A percentile compares a stretch with the other conserved stretches of the same genome.
Conservation (phyloP, 2,888 invertebrate species). For the Lissocephala sabroskyi region DNA sequence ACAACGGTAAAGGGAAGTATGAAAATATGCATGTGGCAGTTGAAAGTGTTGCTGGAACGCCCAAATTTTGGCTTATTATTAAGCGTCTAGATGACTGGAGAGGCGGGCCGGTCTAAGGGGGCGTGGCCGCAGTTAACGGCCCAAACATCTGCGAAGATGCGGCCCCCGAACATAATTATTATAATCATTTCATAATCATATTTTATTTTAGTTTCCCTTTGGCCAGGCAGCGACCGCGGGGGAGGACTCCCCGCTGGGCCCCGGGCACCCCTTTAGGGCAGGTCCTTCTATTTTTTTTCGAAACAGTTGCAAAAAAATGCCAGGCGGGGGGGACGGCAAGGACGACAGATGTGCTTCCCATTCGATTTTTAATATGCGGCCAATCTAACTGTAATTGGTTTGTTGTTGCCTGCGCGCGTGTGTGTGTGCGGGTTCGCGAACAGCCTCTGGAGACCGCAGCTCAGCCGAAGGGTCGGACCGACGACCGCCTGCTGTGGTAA, state of each 20-base stretch:
- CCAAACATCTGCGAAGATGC: conserved; percentile 65
- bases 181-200: conserved; percentile 70
- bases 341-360: conserved; percentile 73
- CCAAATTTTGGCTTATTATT: conserved; percentile 62
- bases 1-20: conserved; percentile 15
- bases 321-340: conserved; percentile 14
- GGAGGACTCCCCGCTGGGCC: not conserved
- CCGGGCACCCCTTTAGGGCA: conserved; percentile 1
- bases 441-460: conserved; percentile 18
- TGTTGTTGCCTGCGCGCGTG: conserved; percentile 53
- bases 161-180: conserved; percentile 53
- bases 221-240: not conserved
- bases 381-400: conserved; percentile 73
- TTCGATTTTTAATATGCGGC: conserved; percentile 73
- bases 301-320: conserved; percentile 46
- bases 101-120: conserved; percentile 9
- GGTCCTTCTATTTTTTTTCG: conserved; percentile 33
- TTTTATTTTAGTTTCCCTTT: conserved; percentile 48
- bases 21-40: conserved; percentile 38
- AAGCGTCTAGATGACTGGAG: conserved; percentile 46
- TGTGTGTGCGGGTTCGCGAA: not conserved
- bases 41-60: conserved; percentile 37
- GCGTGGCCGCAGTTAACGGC: conserved; percentile 58
- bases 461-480: conserved; percentile 45
- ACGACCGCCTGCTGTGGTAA: conserved; percentile 63